A percentile compares a stretch with the other conserved stretches of the same genome.
Conservation (phyloP, 2,888 invertebrate genomes). For the Piscicola geometra region DNA sequence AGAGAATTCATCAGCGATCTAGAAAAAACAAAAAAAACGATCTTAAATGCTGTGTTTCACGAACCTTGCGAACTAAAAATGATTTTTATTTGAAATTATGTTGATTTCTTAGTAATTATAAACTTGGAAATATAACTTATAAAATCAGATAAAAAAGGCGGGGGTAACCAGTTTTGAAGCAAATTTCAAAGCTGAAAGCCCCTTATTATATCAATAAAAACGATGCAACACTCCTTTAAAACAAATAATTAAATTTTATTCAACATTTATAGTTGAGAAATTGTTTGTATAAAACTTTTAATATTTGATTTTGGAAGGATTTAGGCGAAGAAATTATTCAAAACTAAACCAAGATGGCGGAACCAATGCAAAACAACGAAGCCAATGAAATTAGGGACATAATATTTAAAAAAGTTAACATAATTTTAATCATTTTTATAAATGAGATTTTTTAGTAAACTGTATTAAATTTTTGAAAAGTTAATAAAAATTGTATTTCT, state of each 20-base stretch:
- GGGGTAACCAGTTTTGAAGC: constrained; percentile 16
- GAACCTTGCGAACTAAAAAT: not conserved
- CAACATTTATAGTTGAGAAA: not conserved
- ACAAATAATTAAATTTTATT: not conserved
- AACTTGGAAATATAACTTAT: not conserved
- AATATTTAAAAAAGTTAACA: constrained; percentile 12
- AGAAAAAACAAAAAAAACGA: not conserved
- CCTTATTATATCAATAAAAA: constrained; percentile 1
- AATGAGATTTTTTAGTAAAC: not conserved
- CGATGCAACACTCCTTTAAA: constrained; percentile 16
- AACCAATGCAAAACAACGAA: constrained; percentile 35
- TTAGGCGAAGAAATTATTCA: constrained; percentile 2
- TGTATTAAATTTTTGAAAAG: not conserved
- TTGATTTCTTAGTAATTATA: not conserved
- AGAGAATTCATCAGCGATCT: constrained; percentile 17
- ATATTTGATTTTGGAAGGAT: not conserved
- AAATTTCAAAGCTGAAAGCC: constrained; percentile 16
- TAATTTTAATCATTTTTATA: not conserved
- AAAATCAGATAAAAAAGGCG: constrained; percentile 6
- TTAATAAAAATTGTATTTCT: too few species aligned
- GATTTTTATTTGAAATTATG: not conserved
- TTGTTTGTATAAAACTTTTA: not conserved
- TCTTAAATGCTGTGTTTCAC: not conserved
- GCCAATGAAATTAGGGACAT: not conserved
- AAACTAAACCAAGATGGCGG: constrained; percentile 34